A percentile compares a stretch with the other conserved stretches of the same genome.
Evolutionary conservation across 2,113 vertebrate species (phyloP).

Genomic region (Hypocryptadius cinnamomeus): DNA sequence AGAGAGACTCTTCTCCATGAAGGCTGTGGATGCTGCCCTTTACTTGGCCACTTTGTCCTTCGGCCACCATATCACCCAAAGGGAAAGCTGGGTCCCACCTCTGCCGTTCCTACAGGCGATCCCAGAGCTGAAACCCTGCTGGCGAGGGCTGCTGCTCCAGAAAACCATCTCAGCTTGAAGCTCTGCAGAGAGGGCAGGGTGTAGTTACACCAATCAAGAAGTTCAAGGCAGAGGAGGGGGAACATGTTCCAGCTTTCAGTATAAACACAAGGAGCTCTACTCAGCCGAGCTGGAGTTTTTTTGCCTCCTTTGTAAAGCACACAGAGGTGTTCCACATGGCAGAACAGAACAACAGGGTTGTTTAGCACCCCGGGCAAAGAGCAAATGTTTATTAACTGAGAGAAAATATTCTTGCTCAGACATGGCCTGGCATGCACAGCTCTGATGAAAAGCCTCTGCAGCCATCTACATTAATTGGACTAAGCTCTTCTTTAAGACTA

Average conservation of each 20-base stretch:
- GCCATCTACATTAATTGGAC: neutral
- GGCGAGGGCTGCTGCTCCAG: neutral
- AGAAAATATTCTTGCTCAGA: slow-evolving; percentile 30
- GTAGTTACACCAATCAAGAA: neutral
- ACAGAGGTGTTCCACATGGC: neutral
- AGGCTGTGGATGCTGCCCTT: fast-evolving
- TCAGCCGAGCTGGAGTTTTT: neutral
- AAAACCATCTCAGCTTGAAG: neutral
- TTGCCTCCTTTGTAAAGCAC: neutral
- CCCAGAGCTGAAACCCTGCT: neutral
- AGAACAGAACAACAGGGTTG: slow-evolving; percentile 23
- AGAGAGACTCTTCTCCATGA: neutral
- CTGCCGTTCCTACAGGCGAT: fast-evolving
- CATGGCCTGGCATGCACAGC: slow-evolving; percentile 3
- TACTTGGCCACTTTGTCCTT: neutral
- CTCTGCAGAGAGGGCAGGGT: neutral
- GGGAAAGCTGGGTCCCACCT: neutral
- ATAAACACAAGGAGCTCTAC: neutral
- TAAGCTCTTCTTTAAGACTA: neutral
- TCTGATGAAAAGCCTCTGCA: neutral
- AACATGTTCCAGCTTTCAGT: neutral
- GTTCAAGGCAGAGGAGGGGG: neutral
- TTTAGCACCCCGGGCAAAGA: slow-evolving; percentile 33
- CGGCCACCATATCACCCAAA: neutral
- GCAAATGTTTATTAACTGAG: slow-evolving; percentile 28